These are phyloP conservation scores for Turritopsis rubra DNA, from an alignment of 30 jellyfish, hydroid and myxozoan species.

Conservation along the genomic window DNA sequence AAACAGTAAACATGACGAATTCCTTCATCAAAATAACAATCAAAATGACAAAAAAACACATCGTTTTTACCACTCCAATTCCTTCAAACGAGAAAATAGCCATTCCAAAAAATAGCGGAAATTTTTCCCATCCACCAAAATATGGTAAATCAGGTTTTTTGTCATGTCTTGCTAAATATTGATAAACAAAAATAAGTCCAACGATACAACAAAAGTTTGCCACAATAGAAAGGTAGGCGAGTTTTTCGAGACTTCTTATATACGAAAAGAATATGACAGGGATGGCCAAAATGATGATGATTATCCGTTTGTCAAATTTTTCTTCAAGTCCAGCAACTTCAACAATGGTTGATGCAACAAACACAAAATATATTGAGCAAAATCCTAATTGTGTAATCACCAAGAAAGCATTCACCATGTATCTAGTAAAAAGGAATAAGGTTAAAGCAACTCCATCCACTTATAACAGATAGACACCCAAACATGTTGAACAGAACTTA, in stretches of 20 bases:
- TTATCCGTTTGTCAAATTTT: constrained; percentile 48
- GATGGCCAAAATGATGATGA: constrained; percentile 68
- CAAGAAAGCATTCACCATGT: constrained; percentile 62
- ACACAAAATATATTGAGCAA: constrained; percentile 89
- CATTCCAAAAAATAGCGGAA: constrained; percentile 85
- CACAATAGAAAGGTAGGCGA: constrained; percentile 74
- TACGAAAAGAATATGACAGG: constrained; percentile 68
- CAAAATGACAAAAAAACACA: not conserved
- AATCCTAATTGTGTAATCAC: constrained; percentile 92
- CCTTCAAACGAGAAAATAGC: constrained; percentile 97
- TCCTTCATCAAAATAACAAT: not conserved
- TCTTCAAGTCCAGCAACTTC: constrained; percentile 66
- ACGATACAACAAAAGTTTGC: constrained; percentile 82
- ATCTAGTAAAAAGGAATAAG: constrained; percentile 33
- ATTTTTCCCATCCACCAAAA: constrained; percentile 70
- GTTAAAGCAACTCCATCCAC: too few relatives aligned
- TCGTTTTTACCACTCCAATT: constrained; percentile 89
- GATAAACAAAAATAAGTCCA: constrained; percentile 72
- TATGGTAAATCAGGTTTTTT: constrained; percentile 61
- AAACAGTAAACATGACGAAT: not conserved
- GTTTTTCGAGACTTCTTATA: constrained; percentile 79
- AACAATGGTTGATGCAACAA: constrained; percentile 80
- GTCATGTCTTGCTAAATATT: constrained; percentile 71
- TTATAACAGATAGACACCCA: not conserved
- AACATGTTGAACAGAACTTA: too few relatives aligned